Evolutionary conservation across 92 coral and sea anemone genomes (phyloP).

Genomic region (Palythoa grandiflora): DNA sequence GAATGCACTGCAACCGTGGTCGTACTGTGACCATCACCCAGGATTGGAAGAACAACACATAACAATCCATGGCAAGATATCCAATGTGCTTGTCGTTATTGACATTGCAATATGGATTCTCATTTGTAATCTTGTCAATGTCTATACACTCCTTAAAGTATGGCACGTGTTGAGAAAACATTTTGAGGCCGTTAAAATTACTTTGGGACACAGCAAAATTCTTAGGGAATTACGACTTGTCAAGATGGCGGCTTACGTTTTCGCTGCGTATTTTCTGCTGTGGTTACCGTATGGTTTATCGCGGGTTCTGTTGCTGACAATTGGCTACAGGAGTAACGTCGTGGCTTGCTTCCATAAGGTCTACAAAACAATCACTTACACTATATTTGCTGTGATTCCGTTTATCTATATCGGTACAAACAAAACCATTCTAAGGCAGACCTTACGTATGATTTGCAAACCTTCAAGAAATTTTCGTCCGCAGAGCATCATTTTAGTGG

Average conservation of each 20-base stretch:
- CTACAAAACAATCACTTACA: conserved; percentile 37
- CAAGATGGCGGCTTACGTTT: conserved; percentile 37
- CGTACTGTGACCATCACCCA: conserved; percentile 24
- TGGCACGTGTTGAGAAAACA: conserved; percentile 34
- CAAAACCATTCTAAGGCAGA: conserved; percentile 23
- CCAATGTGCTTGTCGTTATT: conserved; percentile 6
- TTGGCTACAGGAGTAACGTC: neutral
- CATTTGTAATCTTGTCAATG: conserved; percentile 6
- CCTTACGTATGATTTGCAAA: conserved; percentile 8
- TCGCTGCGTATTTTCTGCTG: conserved; percentile 17
- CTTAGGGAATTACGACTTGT: conserved; percentile 28
- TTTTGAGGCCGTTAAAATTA: conserved; percentile 32
- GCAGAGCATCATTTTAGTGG: conserved; percentile 24
- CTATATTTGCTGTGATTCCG: conserved; percentile 33
- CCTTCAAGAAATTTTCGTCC: conserved; percentile 6
- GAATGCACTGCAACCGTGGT: conserved; percentile 21
- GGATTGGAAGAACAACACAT: neutral
- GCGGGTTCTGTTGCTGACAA: conserved; percentile 17
- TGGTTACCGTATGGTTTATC: conserved; percentile 41
- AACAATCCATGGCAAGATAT: conserved; percentile 24
- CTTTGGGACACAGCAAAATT: conserved; percentile 31
- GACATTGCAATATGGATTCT: conserved; percentile 30
- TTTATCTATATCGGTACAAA: conserved; percentile 39
- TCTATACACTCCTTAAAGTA: conserved; percentile 33
- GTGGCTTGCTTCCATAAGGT: conserved; percentile 12